Evolutionary conservation across 92 coral and sea anemone genomes (phyloP).

Genomic region (Nematostella vectensis): DNA sequence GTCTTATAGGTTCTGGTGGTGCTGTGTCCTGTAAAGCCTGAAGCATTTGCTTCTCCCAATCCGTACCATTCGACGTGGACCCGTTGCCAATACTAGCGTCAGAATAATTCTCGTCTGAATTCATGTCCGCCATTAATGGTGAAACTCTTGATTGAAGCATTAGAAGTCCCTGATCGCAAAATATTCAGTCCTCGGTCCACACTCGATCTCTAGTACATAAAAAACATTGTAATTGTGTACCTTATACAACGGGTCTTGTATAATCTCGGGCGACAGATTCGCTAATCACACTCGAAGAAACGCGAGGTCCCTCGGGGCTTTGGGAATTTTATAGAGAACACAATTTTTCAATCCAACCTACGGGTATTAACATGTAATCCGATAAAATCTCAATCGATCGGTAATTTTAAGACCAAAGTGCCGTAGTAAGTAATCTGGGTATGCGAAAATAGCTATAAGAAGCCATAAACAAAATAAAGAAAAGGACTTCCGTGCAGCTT

Average conservation of each 20-base stretch:
- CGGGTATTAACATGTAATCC: too few species aligned
- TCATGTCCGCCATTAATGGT: constrained; percentile 27
- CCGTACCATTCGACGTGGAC: constrained; percentile 24
- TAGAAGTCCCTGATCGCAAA: neutral
- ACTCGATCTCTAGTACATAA: neutral
- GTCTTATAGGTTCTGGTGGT: constrained; percentile 91
- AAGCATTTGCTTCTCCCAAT: constrained; percentile 81
- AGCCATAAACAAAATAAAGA: neutral
- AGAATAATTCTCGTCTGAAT: constrained; percentile 20
- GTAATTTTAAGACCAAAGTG: neutral
- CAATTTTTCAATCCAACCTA: too few species aligned
- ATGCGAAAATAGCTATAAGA: neutral
- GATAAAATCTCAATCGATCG: too few species aligned
- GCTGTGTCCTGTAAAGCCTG: constrained; percentile 79
- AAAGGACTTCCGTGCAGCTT: constrained; percentile 27
- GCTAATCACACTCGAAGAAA: too few species aligned
- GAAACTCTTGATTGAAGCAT: constrained; percentile 33
- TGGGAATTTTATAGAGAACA: too few species aligned
- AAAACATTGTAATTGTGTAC: too few species aligned
- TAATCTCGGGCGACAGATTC: neutral
- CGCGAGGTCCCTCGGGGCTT: neutral
- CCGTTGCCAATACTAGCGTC: constrained; percentile 15
- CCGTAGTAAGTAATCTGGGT: neutral
- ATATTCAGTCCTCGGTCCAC: neutral
- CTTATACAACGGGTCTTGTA: too few species aligned